Evolutionary conservation across 2,113 vertebrate genomes (phyloP).

Genomic region (Athene cunicularia): DNA sequence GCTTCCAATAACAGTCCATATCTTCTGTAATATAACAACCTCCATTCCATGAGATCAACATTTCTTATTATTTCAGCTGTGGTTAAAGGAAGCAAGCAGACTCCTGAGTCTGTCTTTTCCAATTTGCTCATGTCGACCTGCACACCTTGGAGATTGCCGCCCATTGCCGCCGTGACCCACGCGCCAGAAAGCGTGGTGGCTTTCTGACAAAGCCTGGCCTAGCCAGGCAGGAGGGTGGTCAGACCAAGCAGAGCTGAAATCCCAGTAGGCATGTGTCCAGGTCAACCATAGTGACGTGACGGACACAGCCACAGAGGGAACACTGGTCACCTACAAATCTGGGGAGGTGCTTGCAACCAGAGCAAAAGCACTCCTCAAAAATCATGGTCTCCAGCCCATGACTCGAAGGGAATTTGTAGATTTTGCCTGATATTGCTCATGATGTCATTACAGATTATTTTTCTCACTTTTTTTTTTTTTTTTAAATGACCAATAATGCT

Average conservation of each 20-base stretch:
- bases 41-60: not conserved
- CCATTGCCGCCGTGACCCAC: not conserved
- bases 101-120: not conserved
- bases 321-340: not conserved
- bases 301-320: not conserved
- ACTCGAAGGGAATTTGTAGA: not conserved
- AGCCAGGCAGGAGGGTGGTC: not conserved
- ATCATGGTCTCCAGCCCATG: rapidly evolving
- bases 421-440: rapidly evolving
- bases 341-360: not conserved
- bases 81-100: not conserved
- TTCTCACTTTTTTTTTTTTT: not conserved
- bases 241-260: not conserved
- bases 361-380: not conserved
- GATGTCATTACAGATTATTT: not conserved
- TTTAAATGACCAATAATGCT: not conserved
- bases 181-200: rapidly evolving
- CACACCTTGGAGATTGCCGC: not conserved
- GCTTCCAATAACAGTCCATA: not conserved
- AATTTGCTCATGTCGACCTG: not conserved
- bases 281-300: not conserved
- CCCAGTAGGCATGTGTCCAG: rapidly evolving
- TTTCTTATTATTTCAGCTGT: not conserved
- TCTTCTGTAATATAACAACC: not conserved
- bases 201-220: not conserved